A percentile compares a stretch with the other conserved stretches of the same genome.
These are phyloP conservation scores for Apoderus coryli DNA, from an alignment of 2,888 invertebrate species.

Conservation along the genomic window DNA sequence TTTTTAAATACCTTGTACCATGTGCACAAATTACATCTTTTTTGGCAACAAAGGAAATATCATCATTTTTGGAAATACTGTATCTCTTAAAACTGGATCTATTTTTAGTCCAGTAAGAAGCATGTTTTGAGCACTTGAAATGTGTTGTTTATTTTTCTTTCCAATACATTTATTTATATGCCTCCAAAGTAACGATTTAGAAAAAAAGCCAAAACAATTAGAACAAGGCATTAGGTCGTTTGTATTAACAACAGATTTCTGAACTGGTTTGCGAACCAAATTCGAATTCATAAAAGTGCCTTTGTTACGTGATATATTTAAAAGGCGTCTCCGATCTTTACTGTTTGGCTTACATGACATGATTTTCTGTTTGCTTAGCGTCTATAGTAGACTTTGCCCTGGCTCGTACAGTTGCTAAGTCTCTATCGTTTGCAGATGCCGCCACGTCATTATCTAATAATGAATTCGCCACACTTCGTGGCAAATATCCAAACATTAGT, in stretches of 20 bases:
- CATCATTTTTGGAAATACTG: constrained; percentile 14
- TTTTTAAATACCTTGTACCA: constrained; percentile 14
- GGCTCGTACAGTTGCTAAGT: too few relatives aligned
- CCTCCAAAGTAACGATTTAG: constrained; percentile 16
- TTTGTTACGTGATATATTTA: constrained; percentile 11
- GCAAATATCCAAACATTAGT: too few relatives aligned
- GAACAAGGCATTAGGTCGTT: constrained; percentile 13
- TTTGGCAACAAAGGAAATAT: constrained; percentile 13
- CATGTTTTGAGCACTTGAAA: constrained; percentile 11
- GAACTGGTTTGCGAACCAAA: constrained; percentile 11
- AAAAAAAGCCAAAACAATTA: constrained; percentile 19
- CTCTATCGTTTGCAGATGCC: too few relatives aligned
- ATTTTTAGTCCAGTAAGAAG: constrained; percentile 4
- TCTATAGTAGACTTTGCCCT: too few relatives aligned
- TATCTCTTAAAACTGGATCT: constrained; percentile 4
- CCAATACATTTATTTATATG: constrained; percentile 16
- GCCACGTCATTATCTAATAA: too few relatives aligned
- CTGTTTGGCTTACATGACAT: background rate
- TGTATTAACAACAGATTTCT: constrained; percentile 6
- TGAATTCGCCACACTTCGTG: too few relatives aligned
- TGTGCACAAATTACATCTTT: constrained; percentile 14
- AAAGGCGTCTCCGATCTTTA: constrained; percentile 7
- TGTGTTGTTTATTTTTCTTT: constrained; percentile 5
- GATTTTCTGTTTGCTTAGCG: constrained; percentile 11
- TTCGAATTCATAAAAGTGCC: constrained; percentile 13